Base-by-base conservation (phyloP, 1,140 invertebrate species). In the Thaumatotibia leucotreta region DNA sequence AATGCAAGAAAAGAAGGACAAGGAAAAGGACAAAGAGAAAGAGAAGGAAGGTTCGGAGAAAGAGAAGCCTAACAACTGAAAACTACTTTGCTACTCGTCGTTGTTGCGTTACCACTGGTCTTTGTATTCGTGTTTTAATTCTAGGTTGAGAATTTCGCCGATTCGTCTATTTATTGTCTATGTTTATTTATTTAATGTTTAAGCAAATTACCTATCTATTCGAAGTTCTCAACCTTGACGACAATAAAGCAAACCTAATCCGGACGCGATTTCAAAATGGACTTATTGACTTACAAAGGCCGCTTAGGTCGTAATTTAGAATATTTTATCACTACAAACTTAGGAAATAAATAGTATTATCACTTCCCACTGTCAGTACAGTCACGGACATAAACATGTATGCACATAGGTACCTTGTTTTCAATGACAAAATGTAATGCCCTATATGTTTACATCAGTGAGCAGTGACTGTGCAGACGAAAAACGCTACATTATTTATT, bases 1-100 rank as follows among this genome's bases (percentile, higher is more conserved):
- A 65, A 90, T 93, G 49, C 92, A 92, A 65, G 93, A 94, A 74
- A 93, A 91, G 58, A 92, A 91, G 67, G 89, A 92, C 50, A 92
- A 92, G 64, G 87, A 89, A 61, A 84, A 84, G 68, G 83, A 86
- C 24, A 88, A 86, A 65, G 84, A 86, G 64, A 86, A 86, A 62
- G 83, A 87, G 11, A 86, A 86, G 65, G 86, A 79, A 23, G 78
- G 74, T 69, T 78, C 75, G 54, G 85, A 85, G 65, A 87, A 84
- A 63, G 84, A 90, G 52, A 84, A 88, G 80, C 76, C 82, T 63
- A 90, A 90, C 74, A 71, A 72, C 39, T 84, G 75, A 87, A 83
- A 72, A 77, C 77, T 80, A 72, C 74, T 76, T 80, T 80, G 72
- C 66, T 62, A 64, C 33, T 61, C 23, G 52, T 58, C n/a, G 52